These are phyloP conservation scores for Gyps fulvus DNA, from an alignment of 2,113 vertebrate species.

Conservation along the genomic window DNA sequence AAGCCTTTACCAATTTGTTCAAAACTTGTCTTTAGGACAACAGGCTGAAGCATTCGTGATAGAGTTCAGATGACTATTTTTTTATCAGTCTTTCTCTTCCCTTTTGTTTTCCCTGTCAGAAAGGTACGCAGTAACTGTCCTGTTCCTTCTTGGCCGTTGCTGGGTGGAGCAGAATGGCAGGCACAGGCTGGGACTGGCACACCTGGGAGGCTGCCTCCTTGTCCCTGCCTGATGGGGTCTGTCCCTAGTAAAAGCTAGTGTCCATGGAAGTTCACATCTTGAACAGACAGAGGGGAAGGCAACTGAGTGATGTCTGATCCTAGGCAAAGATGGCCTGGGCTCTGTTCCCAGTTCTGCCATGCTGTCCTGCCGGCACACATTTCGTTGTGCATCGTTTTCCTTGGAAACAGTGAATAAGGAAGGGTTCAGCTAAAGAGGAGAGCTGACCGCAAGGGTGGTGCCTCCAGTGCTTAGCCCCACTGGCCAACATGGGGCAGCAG, in stretches of 20 bases:
- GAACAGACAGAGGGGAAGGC: neutral
- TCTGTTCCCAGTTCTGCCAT: neutral
- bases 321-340: neutral
- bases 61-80: neutral
- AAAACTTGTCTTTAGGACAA: neutral
- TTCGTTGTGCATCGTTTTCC: neutral
- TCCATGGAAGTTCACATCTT: neutral
- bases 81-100: neutral
- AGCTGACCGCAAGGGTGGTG: rapidly evolving
- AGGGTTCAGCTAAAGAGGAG: neutral
- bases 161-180: neutral
- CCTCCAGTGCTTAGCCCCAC: neutral
- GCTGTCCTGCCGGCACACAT: neutral
- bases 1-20: neutral
- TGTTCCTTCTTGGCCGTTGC: neutral
- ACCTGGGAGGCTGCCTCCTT: rapidly evolving
- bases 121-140: neutral
- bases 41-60: neutral
- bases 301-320: neutral
- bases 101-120: neutral
- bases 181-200: neutral
- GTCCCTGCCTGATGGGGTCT: neutral
- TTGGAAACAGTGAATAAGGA: neutral
- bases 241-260: neutral
- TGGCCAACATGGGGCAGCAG: neutral